Conservation (phyloP, 2,113 vertebrate species). For the Fregetta grallaria region DNA sequence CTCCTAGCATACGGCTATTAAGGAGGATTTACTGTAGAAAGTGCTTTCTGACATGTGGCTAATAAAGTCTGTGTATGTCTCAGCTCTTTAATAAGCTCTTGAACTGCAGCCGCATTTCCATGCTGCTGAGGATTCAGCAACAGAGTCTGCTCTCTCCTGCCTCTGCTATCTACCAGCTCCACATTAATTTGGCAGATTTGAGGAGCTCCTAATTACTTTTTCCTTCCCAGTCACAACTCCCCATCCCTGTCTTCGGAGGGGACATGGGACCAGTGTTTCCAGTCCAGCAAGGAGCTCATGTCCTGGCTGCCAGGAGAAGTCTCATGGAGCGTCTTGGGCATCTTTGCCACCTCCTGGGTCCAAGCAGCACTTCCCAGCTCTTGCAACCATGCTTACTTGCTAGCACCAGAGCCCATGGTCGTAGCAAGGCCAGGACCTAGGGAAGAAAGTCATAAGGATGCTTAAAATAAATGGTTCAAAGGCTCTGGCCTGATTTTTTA, state of each 20-base stretch:
- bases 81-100: background rate
- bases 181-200: background rate
- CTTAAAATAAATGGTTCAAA: background rate
- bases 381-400: background rate
- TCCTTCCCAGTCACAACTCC: background rate
- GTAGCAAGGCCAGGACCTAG: background rate
- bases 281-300: background rate
- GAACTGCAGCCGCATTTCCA: background rate
- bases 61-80: slow-evolving; percentile 42
- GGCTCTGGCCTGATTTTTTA: background rate
- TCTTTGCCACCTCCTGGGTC: background rate
- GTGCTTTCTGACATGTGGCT: slow-evolving; percentile 43
- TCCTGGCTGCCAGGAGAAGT: background rate
- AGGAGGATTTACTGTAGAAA: slow-evolving; percentile 52
- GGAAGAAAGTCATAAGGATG: background rate
- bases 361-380: background rate
- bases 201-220: background rate
- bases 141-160: background rate
- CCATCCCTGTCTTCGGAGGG: background rate
- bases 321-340: background rate
- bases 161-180: background rate
- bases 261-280: fast-evolving
- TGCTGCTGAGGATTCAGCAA: background rate
- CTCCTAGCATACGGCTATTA: slow-evolving; percentile 27
- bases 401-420: background rate